These are phyloP conservation scores for Hydrophis major DNA, from an alignment of 2,797 vertebrate species.

Conservation along the genomic window DNA sequence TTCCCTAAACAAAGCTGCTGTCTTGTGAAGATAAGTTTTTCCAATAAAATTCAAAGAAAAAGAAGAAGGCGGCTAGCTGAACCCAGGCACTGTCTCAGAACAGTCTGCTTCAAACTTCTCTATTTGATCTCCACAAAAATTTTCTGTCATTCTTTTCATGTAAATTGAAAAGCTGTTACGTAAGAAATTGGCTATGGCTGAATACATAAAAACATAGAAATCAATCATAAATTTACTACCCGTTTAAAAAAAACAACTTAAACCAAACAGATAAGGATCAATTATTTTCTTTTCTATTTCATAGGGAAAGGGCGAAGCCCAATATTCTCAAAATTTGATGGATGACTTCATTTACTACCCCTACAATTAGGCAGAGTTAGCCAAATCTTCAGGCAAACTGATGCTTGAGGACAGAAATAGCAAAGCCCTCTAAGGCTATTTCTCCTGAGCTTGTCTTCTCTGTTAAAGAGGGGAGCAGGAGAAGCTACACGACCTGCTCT, in stretches of 20 bases:
- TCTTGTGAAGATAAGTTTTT: conserved; percentile 60
- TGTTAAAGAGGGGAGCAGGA: not conserved
- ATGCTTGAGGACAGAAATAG: not conserved
- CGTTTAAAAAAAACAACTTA: not conserved
- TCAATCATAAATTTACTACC: not conserved
- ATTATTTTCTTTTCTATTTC: not conserved
- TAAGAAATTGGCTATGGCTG: not conserved
- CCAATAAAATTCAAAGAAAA: conserved; percentile 21
- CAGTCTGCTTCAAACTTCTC: not conserved
- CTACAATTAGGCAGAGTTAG: not conserved
- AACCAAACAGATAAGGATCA: not conserved
- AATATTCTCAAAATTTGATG: not conserved
- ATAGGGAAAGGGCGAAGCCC: not conserved
- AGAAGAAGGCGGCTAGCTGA: no score
- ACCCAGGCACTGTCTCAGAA: not conserved
- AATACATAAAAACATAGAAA: not conserved
- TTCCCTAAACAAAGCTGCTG: conserved; percentile 60
- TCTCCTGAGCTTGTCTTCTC: not conserved
- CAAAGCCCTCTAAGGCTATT: not conserved
- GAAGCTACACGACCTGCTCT: not conserved
- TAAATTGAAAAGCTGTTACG: not conserved
- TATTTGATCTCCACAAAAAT: not conserved
- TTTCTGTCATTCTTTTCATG: not conserved
- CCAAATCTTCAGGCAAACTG: not conserved
- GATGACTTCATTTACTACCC: not conserved